phyloP scores from a whole-genome alignment of 2,888 invertebrate genomes.

The Neuroscelio doddi region DNA sequence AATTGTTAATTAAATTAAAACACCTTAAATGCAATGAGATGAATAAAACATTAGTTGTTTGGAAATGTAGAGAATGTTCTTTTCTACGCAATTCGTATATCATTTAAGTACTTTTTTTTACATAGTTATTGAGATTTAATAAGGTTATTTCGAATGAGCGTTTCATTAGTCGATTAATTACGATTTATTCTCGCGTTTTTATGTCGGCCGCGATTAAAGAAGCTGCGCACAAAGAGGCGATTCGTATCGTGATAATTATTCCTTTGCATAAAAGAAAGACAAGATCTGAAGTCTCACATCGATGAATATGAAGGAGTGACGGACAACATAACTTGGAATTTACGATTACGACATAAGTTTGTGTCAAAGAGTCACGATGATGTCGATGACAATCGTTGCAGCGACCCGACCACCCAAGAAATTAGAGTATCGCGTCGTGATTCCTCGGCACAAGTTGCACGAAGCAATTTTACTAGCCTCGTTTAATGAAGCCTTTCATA shows the following conservation, averaged over 20 bases:
- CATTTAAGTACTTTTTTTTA: no score
- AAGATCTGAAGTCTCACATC: conserved; percentile 4
- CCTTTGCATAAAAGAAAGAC: background rate
- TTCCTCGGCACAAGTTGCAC: conserved; percentile 13
- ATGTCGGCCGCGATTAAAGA: conserved; percentile 33
- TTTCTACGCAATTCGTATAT: no score
- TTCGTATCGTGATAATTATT: conserved; percentile 47
- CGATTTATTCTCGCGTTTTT: conserved; percentile 38
- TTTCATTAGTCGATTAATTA: conserved; percentile 33
- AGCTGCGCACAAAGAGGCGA: conserved; percentile 32
- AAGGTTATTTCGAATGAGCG: background rate
- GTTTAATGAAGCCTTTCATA: background rate
- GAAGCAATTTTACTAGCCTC: conserved; percentile 10
- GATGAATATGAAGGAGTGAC: conserved; percentile 10
- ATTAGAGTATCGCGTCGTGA: conserved; percentile 45
- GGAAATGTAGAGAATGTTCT: no score
- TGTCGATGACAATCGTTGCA: conserved; percentile 17
- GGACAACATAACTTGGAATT: conserved; percentile 14
- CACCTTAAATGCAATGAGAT: no score
- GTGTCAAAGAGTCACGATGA: conserved; percentile 16
- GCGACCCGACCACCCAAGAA: conserved; percentile 40
- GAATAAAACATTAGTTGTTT: no score
- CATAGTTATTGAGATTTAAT: no score
- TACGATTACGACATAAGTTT: no score
- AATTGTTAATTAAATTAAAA: no score